These are phyloP conservation scores for Drosophila setifemur DNA, from an alignment of 1,140 invertebrate species.

Conservation along the genomic window DNA sequence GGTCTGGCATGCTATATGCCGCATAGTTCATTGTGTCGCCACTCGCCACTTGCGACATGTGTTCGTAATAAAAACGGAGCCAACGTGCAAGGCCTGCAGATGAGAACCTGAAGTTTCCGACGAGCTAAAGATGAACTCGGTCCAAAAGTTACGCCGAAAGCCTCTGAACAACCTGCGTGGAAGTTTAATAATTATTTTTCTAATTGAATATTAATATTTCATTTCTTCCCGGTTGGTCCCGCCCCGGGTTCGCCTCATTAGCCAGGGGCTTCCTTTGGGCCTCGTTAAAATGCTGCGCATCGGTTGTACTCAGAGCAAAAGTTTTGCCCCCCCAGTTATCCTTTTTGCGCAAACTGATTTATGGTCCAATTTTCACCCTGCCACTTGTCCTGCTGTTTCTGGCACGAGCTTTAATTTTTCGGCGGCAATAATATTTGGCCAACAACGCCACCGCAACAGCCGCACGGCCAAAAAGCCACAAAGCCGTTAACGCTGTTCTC, in stretches of 20 bases:
- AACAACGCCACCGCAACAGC: constrained; percentile 37
- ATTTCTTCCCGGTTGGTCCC: constrained; percentile 33
- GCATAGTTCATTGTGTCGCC: constrained; percentile 20
- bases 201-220: constrained; percentile 75
- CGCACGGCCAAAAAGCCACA: constrained; percentile 34
- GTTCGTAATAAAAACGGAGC: constrained; percentile 45
- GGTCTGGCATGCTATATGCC: constrained; percentile 4
- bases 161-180: neutral
- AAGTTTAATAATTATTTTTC: constrained; percentile 56
- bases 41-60: constrained; percentile 73
- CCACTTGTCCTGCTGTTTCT: constrained; percentile 25
- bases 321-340: constrained; percentile 6
- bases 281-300: constrained; percentile 35
- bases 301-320: constrained; percentile 25
- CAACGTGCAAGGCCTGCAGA: neutral
- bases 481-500: neutral
- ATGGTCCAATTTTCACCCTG: constrained; percentile 27
- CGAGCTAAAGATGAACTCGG: neutral
- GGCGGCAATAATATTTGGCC: constrained; percentile 24
- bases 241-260: constrained; percentile 23
- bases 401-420: constrained; percentile 32
- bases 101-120: neutral
- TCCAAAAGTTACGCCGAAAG: neutral
- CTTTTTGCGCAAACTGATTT: constrained; percentile 40
- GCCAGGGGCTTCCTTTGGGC: constrained; percentile 20